Evolutionary conservation across 2,888 invertebrate genomes (phyloP).

Genomic region (Agrochola lota): DNA sequence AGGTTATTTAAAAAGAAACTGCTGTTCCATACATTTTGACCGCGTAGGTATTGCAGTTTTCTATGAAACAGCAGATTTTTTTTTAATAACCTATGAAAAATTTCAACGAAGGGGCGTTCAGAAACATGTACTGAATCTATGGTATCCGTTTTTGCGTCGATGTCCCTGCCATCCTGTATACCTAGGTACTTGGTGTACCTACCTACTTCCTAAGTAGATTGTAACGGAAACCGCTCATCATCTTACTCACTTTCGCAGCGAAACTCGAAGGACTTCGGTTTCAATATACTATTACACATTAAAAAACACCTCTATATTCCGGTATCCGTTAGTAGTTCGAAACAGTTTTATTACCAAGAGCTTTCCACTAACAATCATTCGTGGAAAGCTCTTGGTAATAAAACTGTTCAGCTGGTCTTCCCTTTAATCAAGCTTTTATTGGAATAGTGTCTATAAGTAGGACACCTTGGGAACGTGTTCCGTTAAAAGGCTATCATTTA

Average conservation of each 20-base stretch:
- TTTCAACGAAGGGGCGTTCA: too few species aligned
- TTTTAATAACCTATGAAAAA: too few species aligned
- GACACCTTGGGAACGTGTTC: not conserved
- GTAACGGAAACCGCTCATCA: not conserved
- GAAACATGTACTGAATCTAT: too few species aligned
- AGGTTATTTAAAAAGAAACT: too few species aligned
- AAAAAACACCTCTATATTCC: too few species aligned
- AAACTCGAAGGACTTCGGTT: conserved; percentile 38
- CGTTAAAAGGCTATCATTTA: conserved; percentile 6
- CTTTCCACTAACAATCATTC: not conserved
- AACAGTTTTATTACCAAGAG: not conserved
- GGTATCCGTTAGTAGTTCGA: conserved; percentile 18
- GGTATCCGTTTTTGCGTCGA: too few species aligned
- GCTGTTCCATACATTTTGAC: too few species aligned
- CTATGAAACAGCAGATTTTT: too few species aligned
- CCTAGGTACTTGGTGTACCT: not conserved
- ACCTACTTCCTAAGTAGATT: too few species aligned
- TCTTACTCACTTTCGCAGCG: conserved; percentile 14
- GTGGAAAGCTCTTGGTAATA: too few species aligned
- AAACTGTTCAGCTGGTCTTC: conserved; percentile 4
- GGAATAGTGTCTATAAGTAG: not conserved
- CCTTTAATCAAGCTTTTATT: conserved; percentile 7
- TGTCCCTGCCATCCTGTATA: not conserved
- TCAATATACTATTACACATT: too few species aligned
- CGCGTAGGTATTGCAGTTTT: too few species aligned